Percentiles rank a stretch among this genome's conserved stretches.
Evolutionary conservation across 2,797 vertebrate species (phyloP).

Genomic region (Dryobates pubescens): DNA sequence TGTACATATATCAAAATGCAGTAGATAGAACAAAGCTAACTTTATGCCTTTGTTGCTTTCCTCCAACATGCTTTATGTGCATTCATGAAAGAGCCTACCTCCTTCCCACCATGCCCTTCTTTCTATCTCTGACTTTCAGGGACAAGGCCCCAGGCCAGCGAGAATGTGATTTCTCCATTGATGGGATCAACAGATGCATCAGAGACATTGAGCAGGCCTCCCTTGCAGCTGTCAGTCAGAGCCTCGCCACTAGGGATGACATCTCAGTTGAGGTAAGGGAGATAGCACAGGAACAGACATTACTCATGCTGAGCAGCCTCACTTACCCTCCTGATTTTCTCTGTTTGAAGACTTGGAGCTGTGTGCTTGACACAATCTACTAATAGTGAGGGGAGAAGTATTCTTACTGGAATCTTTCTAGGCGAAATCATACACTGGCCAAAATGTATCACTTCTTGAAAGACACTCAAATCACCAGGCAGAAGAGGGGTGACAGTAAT

Average conservation of each 20-base stretch:
- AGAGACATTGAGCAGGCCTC: conserved; percentile 98
- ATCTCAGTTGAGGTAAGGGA: conserved; percentile 94
- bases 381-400: not conserved
- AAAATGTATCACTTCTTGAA: not conserved
- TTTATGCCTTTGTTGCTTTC: not conserved
- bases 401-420: not conserved
- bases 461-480: not conserved
- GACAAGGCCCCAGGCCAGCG: conserved; percentile 98
- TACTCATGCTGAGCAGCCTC: not conserved
- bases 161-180: conserved; percentile 96
- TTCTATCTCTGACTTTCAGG: conserved; percentile 71
- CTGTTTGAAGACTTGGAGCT: not conserved
- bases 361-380: not conserved
- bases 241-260: conserved; percentile 92
- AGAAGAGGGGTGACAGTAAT: not conserved
- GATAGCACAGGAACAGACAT: not conserved
- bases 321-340: not conserved
- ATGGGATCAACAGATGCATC: conserved; percentile 96
- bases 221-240: conserved; percentile 92
- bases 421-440: accelerated
- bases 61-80: accelerated
- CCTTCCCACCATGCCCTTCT: not conserved
- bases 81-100: not conserved
- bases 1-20: not conserved
- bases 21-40: not conserved